Conservation (phyloP, 2,113 vertebrate genomes). For the Pheucticus melanocephalus region DNA sequence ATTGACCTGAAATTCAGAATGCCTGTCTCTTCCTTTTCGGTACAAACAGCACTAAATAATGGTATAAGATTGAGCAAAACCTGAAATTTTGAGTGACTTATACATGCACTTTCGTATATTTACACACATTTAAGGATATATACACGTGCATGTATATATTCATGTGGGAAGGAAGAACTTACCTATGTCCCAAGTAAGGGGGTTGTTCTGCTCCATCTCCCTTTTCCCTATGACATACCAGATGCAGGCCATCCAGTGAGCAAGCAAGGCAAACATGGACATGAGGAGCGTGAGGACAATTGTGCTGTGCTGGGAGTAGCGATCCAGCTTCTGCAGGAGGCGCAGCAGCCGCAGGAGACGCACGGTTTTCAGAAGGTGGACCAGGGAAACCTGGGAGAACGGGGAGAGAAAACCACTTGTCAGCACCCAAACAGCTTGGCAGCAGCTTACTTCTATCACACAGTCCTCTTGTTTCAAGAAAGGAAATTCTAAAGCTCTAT, state of each 20-base stretch:
- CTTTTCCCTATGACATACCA: conserved; percentile 98
- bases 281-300: conserved; percentile 95
- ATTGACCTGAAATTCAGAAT: background rate
- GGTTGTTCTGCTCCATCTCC: conserved; percentile 91
- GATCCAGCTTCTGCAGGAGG: conserved; percentile 96
- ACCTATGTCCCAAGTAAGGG: conserved; percentile 95
- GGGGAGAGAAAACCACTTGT: background rate
- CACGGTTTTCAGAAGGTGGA: conserved; percentile 94
- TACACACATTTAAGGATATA: no score
- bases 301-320: conserved; percentile 96
- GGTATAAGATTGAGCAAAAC: background rate
- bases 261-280: conserved; percentile 97
- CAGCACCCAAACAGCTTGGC: background rate
- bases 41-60: background rate
- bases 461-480: background rate
- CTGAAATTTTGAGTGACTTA: background rate
- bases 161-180: conserved; percentile 12
- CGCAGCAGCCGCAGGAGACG: conserved; percentile 89
- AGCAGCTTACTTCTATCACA: background rate
- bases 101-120: background rate
- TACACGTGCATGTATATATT: rapidly evolving
- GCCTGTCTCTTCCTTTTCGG: background rate
- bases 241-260: conserved; percentile 99
- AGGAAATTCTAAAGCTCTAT: background rate
- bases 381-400: conserved; percentile 87